These are phyloP conservation scores for Ormyrus nitidulus DNA, from an alignment of 2,888 invertebrate genomes.

Conservation along the genomic window DNA sequence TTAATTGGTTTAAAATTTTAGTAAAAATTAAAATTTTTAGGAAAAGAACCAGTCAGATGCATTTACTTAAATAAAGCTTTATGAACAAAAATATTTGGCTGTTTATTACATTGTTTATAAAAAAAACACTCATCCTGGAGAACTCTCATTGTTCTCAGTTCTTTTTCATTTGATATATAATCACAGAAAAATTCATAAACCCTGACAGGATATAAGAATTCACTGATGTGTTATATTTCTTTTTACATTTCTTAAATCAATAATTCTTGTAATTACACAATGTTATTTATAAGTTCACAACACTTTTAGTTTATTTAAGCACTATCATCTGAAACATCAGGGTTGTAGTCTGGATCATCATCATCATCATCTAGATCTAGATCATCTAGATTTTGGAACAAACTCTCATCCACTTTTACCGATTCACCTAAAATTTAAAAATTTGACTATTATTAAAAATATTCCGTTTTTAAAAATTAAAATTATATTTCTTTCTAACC, in stretches of 20 bases:
- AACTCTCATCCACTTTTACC: slow-evolving; percentile 94
- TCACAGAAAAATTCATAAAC: slow-evolving; percentile 36
- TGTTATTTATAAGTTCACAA: slow-evolving; percentile 27
- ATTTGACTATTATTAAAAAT: not conserved
- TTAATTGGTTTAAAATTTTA: not conserved
- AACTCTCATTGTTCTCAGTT: slow-evolving; percentile 38
- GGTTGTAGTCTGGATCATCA: slow-evolving; percentile 80
- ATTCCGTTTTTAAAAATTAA: slow-evolving; percentile 16
- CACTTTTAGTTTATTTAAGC: slow-evolving; percentile 61
- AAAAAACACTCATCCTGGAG: slow-evolving; percentile 44
- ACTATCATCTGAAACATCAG: slow-evolving; percentile 71
- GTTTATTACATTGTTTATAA: slow-evolving; percentile 54
- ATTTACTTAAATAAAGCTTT: slow-evolving; percentile 67
- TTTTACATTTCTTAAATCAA: slow-evolving; percentile 22
- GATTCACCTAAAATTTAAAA: slow-evolving; percentile 79
- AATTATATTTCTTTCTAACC: slow-evolving; percentile 75
- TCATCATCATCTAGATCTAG: slow-evolving; percentile 84
- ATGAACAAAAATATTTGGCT: slow-evolving; percentile 64
- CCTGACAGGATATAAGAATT: slow-evolving; percentile 24
- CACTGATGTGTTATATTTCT: slow-evolving; percentile 13
- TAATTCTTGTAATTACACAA: slow-evolving; percentile 14
- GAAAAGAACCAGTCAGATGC: slow-evolving; percentile 58
- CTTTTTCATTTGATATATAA: slow-evolving; percentile 40
- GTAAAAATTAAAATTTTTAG: slow-evolving; percentile 20
- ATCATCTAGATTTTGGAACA: slow-evolving; percentile 93